These are phyloP conservation scores for Drosophila rufa DNA, from an alignment of 1,140 invertebrate genomes.

Conservation along the genomic window DNA sequence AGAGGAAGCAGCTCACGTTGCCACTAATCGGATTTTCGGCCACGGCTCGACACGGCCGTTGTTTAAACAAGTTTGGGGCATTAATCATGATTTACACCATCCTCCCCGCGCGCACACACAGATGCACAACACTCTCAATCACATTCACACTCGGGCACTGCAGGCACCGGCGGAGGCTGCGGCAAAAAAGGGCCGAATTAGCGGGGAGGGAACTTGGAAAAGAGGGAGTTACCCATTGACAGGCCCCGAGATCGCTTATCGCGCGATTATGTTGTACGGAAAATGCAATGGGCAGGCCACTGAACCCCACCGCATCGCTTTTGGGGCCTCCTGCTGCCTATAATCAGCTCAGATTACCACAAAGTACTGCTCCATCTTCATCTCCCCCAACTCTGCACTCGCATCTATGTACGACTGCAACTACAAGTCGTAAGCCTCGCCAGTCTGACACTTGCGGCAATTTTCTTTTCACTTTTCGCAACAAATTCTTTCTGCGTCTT, in stretches of 20 bases:
- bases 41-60: slow-evolving; percentile 74
- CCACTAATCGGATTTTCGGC: slow-evolving; percentile 81
- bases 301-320: slow-evolving; percentile 51
- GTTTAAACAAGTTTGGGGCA: slow-evolving; percentile 81
- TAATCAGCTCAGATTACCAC: slow-evolving; percentile 69
- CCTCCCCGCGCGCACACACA: slow-evolving; percentile 17
- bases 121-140: slow-evolving; percentile 32
- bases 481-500: slow-evolving; percentile 57
- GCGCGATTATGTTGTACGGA: slow-evolving; percentile 77
- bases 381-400: neutral
- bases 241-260: slow-evolving; percentile 77
- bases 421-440: slow-evolving; percentile 15
- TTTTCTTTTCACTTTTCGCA: slow-evolving; percentile 78
- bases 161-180: slow-evolving; percentile 27
- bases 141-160: slow-evolving; percentile 28
- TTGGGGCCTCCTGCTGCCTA: slow-evolving; percentile 35
- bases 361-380: slow-evolving; percentile 47
- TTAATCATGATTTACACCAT: slow-evolving; percentile 80
- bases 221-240: slow-evolving; percentile 70
- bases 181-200: slow-evolving; percentile 57
- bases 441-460: slow-evolving; percentile 69
- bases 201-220: slow-evolving; percentile 45
- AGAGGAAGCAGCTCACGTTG: slow-evolving; percentile 54
- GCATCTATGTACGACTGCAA: slow-evolving; percentile 7
- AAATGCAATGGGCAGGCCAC: slow-evolving; percentile 51